These are phyloP conservation scores for Globicephala melas DNA, from an alignment of 2,113 vertebrate genomes.

Conservation along the genomic window DNA sequence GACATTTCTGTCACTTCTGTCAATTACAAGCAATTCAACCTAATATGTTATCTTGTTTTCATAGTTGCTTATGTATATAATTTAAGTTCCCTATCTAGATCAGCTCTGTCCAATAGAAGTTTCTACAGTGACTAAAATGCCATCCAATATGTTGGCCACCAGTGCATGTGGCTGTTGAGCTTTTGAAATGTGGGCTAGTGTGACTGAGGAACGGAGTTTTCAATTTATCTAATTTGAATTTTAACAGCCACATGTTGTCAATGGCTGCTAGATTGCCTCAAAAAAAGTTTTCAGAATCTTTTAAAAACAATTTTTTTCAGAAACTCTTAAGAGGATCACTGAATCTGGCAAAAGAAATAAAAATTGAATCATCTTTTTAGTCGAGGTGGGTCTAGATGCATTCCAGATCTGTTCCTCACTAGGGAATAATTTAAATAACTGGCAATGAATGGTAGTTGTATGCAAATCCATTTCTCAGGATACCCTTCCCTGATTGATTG, in stretches of 20 bases:
- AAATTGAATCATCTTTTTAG: neutral
- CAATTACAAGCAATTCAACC: neutral
- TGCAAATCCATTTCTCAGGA: neutral
- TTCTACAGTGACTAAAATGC: neutral
- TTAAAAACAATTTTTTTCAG: neutral
- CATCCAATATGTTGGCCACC: fast-evolving
- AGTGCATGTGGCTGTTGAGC: neutral
- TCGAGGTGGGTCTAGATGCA: neutral
- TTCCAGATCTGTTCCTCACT: neutral
- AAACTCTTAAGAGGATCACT: neutral
- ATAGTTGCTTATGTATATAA: neutral
- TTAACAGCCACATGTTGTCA: neutral
- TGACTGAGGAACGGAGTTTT: neutral
- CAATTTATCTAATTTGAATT: neutral
- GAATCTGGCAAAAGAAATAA: neutral
- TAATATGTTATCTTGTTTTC: neutral
- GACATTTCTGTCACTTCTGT: neutral
- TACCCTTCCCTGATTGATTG: neutral
- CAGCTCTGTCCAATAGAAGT: neutral
- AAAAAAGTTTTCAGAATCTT: neutral
- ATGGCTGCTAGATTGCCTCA: neutral
- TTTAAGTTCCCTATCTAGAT: neutral
- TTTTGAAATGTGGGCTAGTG: neutral
- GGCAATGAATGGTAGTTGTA: neutral
- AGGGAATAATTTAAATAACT: neutral